Percentiles rank a stretch among this genome's conserved stretches.
Conservation (phyloP, 2,888 invertebrate genomes). For the Meganola albula region DNA sequence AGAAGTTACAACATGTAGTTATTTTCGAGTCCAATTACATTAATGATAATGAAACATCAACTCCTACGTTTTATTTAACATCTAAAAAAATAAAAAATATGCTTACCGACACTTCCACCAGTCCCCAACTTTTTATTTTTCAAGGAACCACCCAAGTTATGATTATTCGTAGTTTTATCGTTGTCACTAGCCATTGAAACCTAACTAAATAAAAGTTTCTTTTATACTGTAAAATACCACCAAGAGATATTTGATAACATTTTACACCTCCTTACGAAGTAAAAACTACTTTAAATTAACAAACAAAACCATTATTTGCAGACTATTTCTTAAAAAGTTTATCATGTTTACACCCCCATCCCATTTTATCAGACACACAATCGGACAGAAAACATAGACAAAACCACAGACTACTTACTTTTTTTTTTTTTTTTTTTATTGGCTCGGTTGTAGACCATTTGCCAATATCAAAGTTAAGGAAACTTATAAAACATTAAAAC, state of each 20-base stretch:
- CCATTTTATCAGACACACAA: constrained; percentile 26
- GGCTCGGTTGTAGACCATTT: no score
- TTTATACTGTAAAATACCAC: constrained; percentile 12
- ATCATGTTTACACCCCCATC: constrained; percentile 63
- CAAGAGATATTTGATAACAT: no score
- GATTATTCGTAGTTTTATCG: constrained; percentile 70
- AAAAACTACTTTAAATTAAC: constrained; percentile 36
- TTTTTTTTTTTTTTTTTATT: no score
- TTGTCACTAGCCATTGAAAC: constrained; percentile 76
- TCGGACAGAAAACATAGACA: constrained; percentile 13
- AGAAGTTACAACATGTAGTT: no score
- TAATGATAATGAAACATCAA: constrained; percentile 16
- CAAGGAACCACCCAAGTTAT: constrained; percentile 63
- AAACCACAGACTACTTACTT: no score
- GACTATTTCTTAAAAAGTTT: constrained; percentile 33
- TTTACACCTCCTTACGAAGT: constrained; percentile 24
- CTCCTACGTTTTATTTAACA: no score
- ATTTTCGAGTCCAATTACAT: constrained; percentile 12
- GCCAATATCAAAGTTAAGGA: no score
- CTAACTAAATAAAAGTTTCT: constrained; percentile 31
- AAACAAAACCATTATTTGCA: no score
- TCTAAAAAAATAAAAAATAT: constrained; percentile 2
- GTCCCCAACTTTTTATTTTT: constrained; percentile 57
- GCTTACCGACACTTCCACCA: constrained; percentile 56
- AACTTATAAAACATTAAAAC: no score